Conservation (phyloP, 2,888 invertebrate species). For the Protodeltote pygarga region DNA sequence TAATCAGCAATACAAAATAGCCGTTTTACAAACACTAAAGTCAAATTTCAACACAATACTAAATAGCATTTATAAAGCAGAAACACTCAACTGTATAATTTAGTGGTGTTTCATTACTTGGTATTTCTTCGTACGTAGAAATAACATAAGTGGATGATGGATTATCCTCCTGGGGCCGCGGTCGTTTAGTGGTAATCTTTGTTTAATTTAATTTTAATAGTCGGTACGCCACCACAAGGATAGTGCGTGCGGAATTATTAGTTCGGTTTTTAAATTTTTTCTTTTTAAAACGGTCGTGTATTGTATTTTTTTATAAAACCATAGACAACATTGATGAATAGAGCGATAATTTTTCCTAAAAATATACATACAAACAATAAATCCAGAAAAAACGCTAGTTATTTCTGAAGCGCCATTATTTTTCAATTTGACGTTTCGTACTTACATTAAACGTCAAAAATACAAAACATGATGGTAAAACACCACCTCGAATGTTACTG, state of each 20-base stretch:
- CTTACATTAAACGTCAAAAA: too few relatives aligned
- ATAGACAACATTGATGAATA: too few relatives aligned
- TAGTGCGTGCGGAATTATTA: conserved; percentile 51
- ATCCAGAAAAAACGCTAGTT: too few relatives aligned
- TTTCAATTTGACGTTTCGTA: too few relatives aligned
- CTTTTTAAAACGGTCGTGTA: not conserved
- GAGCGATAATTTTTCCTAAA: too few relatives aligned
- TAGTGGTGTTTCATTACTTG: conserved; percentile 72
- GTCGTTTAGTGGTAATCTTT: conserved; percentile 73
- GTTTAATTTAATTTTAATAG: conserved; percentile 82
- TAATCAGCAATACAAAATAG: conserved; percentile 31
- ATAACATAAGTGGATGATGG: conserved; percentile 66
- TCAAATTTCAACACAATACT: conserved; percentile 48
- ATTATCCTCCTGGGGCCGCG: conserved; percentile 56
- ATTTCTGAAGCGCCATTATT: not conserved
- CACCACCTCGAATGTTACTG: too few relatives aligned
- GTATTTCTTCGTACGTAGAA: conserved; percentile 67
- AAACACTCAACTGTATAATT: conserved; percentile 58
- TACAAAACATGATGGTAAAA: too few relatives aligned
- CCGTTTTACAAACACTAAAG: conserved; percentile 31
- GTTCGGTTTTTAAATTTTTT: conserved; percentile 13
- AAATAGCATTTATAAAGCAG: conserved; percentile 55
- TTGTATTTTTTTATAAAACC: too few relatives aligned
- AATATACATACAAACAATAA: too few relatives aligned
- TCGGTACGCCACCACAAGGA: conserved; percentile 56